Evolutionary conservation across 2,888 invertebrate genomes (phyloP).

Genomic region (Actias luna): DNA sequence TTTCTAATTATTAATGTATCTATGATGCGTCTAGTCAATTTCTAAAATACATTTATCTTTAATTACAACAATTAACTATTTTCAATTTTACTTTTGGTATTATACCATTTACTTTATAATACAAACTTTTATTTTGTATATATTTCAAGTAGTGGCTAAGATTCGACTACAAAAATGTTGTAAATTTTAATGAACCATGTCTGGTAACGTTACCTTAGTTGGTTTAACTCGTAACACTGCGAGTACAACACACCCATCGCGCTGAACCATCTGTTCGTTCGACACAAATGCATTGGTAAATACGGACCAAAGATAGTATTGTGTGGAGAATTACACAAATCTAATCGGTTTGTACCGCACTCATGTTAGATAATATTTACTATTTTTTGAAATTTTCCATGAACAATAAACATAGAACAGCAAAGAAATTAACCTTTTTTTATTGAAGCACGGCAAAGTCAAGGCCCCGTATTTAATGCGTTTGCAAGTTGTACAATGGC

Average conservation of each 20-base stretch:
- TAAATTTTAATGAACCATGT: slow-evolving; percentile 16
- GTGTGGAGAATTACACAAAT: not conserved
- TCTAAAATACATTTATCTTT: no score
- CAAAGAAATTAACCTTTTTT: no score
- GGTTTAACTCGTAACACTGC: slow-evolving; percentile 4
- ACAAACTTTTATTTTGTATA: not conserved
- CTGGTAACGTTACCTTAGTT: slow-evolving; percentile 2
- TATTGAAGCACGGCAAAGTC: no score
- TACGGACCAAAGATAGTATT: not conserved
- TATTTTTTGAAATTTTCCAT: not conserved
- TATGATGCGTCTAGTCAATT: no score
- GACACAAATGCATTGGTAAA: slow-evolving; percentile 13
- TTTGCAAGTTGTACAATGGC: no score
- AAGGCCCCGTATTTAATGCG: no score
- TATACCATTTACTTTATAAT: not conserved
- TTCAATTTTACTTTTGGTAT: not conserved
- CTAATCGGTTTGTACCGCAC: not conserved
- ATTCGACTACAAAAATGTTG: slow-evolving; percentile 16
- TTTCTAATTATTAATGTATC: no score
- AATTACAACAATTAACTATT: not conserved
- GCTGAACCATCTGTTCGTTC: slow-evolving; percentile 10
- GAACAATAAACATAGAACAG: no score
- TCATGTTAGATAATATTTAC: not conserved
- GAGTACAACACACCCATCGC: slow-evolving; percentile 10
- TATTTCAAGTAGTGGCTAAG: not conserved